Conservation (phyloP, 1,140 invertebrate species). For the Drosophila prosaltans region DNA sequence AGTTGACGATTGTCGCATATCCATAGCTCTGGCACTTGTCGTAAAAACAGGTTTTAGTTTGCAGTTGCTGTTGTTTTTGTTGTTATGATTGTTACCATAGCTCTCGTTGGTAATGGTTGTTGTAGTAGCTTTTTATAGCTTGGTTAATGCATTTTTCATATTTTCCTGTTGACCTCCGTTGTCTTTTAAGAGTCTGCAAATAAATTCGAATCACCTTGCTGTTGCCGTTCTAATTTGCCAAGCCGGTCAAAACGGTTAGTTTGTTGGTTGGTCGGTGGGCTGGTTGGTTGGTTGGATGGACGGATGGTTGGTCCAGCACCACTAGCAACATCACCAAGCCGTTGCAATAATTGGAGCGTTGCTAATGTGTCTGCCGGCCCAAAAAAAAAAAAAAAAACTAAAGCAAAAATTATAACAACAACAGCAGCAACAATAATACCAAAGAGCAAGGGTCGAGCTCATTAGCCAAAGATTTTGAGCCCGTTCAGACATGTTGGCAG, state of each 20-base stretch:
- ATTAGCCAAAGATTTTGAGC: constrained; percentile 53
- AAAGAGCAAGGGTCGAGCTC: constrained; percentile 66
- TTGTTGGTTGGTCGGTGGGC: neutral
- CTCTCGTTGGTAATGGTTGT: constrained; percentile 22
- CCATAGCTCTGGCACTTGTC: constrained; percentile 60
- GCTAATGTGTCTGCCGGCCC: constrained; percentile 43
- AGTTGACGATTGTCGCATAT: neutral
- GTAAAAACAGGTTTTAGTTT: constrained; percentile 59
- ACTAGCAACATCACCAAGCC: constrained; percentile 9
- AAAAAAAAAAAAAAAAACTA: constrained; percentile 1
- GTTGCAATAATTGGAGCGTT: constrained; percentile 66
- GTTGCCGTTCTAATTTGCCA: constrained; percentile 78
- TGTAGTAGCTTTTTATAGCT: constrained; percentile 52
- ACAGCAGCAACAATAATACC: constrained; percentile 6
- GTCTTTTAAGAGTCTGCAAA: constrained; percentile 39
- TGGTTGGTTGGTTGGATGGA: neutral
- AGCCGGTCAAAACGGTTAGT: constrained; percentile 37
- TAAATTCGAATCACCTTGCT: constrained; percentile 66
- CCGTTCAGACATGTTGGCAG: constrained; percentile 23
- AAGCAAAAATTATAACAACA: constrained; percentile 2
- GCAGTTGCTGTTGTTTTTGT: constrained; percentile 37
- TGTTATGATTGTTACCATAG: constrained; percentile 27
- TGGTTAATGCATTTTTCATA: constrained; percentile 76
- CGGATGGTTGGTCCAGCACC: neutral
- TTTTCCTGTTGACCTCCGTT: constrained; percentile 76